Base-by-base conservation (phyloP, 2,888 invertebrate genomes). In the Thera britannica region DNA sequence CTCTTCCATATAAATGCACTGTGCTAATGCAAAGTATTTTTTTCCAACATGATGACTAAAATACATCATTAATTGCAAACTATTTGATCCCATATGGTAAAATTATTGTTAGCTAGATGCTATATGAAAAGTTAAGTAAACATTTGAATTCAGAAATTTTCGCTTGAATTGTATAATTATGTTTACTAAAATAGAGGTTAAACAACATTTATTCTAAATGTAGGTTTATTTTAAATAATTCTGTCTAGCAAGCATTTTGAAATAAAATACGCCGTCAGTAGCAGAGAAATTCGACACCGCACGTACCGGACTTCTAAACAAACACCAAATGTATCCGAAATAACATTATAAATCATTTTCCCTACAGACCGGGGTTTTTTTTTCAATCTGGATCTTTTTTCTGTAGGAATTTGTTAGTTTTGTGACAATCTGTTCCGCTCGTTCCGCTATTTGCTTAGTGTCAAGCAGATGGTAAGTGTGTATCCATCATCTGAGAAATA, bases 361-460 rank as follows among this genome's bases (percentile, higher is more conserved):
- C 73, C 74, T 82, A 74, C 81, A 70, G 79, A 78, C 79, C 74
- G 74, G 76, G 12, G 9, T 57, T 55, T 76, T 86, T 90, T 92
- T 92, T 92, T 86, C 80, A 78, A 77, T 71, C 38, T 12, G 41
- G 11, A 74, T 23, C 23, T 85, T 90, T 92, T 92, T 93, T 87
- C 80, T 79, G 78, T 72, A 79, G 79, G 88, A 91, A 92, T 93
- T 90, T 90, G 92, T 93, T 88, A 90, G 86, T 90, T 90, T 89
- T 87, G 84, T 90, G 89, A 90, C 93, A 90, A 90, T 91, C 92
- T 90, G 93, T 93, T 93, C 92, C 93, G 93, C 90, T 93, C 90
- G 93, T 93, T 93, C 92, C 92, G 93, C 90, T 93, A 92, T 93
- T 93, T 92, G 91, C 92, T 91, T 88, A 87, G 84, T 81, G 87